Conservation (phyloP, 2,113 vertebrate species). For the Oncorhynchus mykiss region DNA sequence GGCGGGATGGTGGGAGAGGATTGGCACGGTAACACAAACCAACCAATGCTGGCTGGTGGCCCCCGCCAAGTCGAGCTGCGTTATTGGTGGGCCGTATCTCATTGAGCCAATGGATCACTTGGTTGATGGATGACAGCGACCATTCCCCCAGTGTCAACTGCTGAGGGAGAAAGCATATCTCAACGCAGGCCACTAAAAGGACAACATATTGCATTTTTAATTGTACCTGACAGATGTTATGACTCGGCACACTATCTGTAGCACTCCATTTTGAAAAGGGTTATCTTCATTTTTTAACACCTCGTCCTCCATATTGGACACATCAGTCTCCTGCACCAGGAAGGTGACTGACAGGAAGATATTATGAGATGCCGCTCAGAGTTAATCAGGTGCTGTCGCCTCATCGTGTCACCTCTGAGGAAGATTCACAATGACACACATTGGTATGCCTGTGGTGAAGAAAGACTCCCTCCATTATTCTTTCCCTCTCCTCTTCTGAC, state of each 20-base stretch:
- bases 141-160: constrained; percentile 24
- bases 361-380: constrained; percentile 40
- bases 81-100: constrained; percentile 16
- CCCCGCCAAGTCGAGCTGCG: constrained; percentile 29
- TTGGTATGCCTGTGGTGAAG: constrained; percentile 31
- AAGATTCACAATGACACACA: constrained; percentile 41
- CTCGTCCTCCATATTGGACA: not conserved
- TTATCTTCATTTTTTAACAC: not conserved
- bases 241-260: not conserved
- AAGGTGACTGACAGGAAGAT: constrained; percentile 10
- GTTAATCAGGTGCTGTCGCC: constrained; percentile 59
- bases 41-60: constrained; percentile 27
- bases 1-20: constrained; percentile 12
- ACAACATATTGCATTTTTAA: constrained; percentile 57
- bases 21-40: not conserved
- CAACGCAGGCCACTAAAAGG: constrained; percentile 44
- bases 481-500: not conserved
- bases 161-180: constrained; percentile 20
- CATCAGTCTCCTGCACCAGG: not conserved
- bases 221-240: constrained; percentile 35
- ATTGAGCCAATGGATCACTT: constrained; percentile 43
- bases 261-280: constrained; percentile 18
- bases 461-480: not conserved
- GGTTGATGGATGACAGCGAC: constrained; percentile 51
- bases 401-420: constrained; percentile 45